Evolutionary conservation across 2,888 invertebrate species (phyloP), one percentile per base, ranked within the genome.

Genomic region (Esperia sulphurella): DNA sequence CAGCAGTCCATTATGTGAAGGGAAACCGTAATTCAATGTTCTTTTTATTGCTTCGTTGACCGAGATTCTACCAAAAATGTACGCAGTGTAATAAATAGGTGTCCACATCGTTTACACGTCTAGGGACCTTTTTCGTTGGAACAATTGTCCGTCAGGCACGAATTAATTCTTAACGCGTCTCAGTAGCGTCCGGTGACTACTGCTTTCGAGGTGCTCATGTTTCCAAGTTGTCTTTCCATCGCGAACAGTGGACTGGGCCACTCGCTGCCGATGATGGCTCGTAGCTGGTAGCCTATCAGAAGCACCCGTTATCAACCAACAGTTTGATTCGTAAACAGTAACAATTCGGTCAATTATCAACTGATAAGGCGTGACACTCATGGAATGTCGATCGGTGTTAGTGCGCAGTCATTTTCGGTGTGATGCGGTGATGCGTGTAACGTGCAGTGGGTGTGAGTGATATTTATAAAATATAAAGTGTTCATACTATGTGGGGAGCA

Each of bases 161-260:
- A 81, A 86, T 89, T 87, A 83, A 87, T 87, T 87, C 87, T 75
- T 72, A 63, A 72, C 83, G 80, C 88, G 87, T 87, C 77, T 73
- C 72, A 64, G 67, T 72, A 64, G 80, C 84, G 84, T 87, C 88
- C 87, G 88, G 86, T 79, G 80, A 77, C 76, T 76, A 76, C 73
- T 75, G 83, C 84, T 85, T 86, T 85, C 85, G 76, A 83, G 78
- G 79, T 75, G 71, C 75, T 73, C 76, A 73, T 76, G 80, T 75
- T 82, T 77, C 66, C 72, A 74, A 79, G 75, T 73, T 75, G 84
- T 84, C 83, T 85, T 81, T 85, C 77, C 68, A 75, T 72, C 73
- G 82, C 77, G 77, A 75, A 76, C 83, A 76, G 83, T 81, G 75
- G 80, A 67, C 75, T 75, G 79, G 70, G 71, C 75, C 80, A 70